Base-by-base conservation (phyloP, 2,888 invertebrate species). In the Bedellia somnulentella region DNA sequence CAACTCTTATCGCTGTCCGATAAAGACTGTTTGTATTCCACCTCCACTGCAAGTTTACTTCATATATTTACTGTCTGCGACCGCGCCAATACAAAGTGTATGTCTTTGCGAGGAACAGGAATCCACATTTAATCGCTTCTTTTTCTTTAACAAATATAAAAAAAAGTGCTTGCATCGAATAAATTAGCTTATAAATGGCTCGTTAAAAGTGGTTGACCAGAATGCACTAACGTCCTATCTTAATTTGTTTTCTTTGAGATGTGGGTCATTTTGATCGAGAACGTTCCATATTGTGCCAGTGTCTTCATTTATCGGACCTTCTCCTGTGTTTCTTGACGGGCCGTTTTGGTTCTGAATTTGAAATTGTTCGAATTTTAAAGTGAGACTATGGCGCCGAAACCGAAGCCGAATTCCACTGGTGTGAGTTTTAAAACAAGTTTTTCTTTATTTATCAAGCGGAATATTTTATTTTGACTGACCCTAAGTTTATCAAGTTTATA, bases 321-420 rank as follows among this genome's bases (percentile, higher is more conserved):
- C 39, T 59, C 43, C 40, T 48, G 58, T 53, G 52, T 62, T 55
- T 58, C 56, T 57, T 62, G 63, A 63, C 58, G 47, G 45, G n/a
- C n/a, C n/a, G n/a, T n/a, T n/a, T 46, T 41, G 40, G 14, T 16
- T 26, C 8, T 6, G 29, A 12, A 30, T 37, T 26, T 32, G 23
- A 24, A 29, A 32, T n/a, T n/a, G n/a, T n/a, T n/a, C n/a, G n/a
- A n/a, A n/a, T n/a, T n/a, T n/a, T n/a, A n/a, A n/a, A n/a, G n/a
- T n/a, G n/a, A n/a, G n/a, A n/a, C n/a, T n/a, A 66, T 67, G 64
- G 52, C 66, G 28, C 64, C 66, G 10, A 58, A 57, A 41, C 50
- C 51, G 22, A 62, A 58, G 39, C 52, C 51, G 38, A 58, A 55
- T 42, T 5, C 32, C 10, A 43, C 45, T 17, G 45, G 47, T 30